Percentiles rank a stretch among this genome's conserved stretches.
Evolutionary conservation across 1,140 invertebrate species (phyloP).

Genomic region (Drosophila insularis): DNA sequence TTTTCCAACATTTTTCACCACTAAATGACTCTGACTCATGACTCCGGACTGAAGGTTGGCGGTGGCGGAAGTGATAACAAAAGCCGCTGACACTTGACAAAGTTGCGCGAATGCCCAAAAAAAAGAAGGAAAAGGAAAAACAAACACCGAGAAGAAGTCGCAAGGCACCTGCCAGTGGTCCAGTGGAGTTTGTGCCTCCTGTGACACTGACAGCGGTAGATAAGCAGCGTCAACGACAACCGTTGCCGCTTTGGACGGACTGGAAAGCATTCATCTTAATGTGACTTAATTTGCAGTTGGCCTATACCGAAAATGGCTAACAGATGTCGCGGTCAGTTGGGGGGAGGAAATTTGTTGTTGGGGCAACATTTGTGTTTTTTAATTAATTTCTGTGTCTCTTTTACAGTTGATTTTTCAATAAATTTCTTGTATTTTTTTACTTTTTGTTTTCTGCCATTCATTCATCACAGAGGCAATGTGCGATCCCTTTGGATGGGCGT

Average conservation of each 20-base stretch:
- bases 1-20: slow-evolving; percentile 69
- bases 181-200: slow-evolving; percentile 40
- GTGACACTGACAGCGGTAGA: slow-evolving; percentile 45
- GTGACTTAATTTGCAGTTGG: slow-evolving; percentile 64
- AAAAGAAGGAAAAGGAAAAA: slow-evolving; percentile 8
- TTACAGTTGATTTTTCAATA: slow-evolving; percentile 60
- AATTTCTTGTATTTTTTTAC: slow-evolving; percentile 30
- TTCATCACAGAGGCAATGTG: slow-evolving; percentile 85
- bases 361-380: slow-evolving; percentile 67
- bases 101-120: slow-evolving; percentile 60
- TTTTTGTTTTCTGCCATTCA: background rate
- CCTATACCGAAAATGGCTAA: slow-evolving; percentile 9
- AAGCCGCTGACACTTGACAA: slow-evolving; percentile 81
- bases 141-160: slow-evolving; percentile 6
- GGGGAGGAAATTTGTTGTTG: background rate
- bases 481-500: slow-evolving; percentile 89
- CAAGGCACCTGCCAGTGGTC: slow-evolving; percentile 34
- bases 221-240: slow-evolving; percentile 50
- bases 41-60: slow-evolving; percentile 30
- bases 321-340: slow-evolving; percentile 32
- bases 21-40: slow-evolving; percentile 57
- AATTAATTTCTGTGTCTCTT: slow-evolving; percentile 64
- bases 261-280: slow-evolving; percentile 49
- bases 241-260: slow-evolving; percentile 14
- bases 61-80: slow-evolving; percentile 76